A percentile compares a stretch with the other conserved stretches of the same genome.
These are phyloP conservation scores for Esox masquinongy DNA, from an alignment of 2,797 vertebrate species.

Conservation along the genomic window DNA sequence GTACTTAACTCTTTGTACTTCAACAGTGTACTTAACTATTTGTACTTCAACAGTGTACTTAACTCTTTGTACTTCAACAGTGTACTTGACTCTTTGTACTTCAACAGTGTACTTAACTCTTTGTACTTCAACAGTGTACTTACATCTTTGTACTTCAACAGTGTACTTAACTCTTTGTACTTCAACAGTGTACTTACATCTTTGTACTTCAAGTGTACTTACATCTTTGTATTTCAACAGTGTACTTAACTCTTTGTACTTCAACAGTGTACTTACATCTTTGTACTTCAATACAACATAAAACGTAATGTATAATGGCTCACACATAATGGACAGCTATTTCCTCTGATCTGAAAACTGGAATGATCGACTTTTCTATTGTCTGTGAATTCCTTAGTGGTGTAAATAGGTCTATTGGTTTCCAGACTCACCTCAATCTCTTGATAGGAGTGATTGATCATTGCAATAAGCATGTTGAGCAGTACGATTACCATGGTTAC, in stretches of 20 bases:
- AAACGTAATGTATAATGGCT: background rate
- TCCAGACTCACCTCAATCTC: slow-evolving; percentile 81
- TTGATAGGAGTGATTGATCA: slow-evolving; percentile 89
- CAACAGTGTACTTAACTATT: background rate
- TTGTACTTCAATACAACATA: background rate
- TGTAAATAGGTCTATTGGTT: slow-evolving; percentile 1
- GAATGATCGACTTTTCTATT: background rate
- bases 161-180: background rate
- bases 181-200: background rate
- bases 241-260: background rate
- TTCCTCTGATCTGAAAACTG: background rate
- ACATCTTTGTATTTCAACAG: background rate
- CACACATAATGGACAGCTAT: background rate
- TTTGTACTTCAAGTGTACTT: background rate
- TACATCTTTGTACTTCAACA: background rate
- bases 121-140: background rate
- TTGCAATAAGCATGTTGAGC: slow-evolving; percentile 87
- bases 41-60: background rate
- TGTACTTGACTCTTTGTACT: background rate
- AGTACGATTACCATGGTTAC: slow-evolving; percentile 89
- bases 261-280: background rate
- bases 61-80: background rate
- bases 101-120: background rate
- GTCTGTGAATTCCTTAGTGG: background rate
- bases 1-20: background rate